Percentiles rank a stretch among this genome's conserved stretches.
phyloP scores from a whole-genome alignment of 2,797 vertebrate species.

The Coregonus sp. region DNA sequence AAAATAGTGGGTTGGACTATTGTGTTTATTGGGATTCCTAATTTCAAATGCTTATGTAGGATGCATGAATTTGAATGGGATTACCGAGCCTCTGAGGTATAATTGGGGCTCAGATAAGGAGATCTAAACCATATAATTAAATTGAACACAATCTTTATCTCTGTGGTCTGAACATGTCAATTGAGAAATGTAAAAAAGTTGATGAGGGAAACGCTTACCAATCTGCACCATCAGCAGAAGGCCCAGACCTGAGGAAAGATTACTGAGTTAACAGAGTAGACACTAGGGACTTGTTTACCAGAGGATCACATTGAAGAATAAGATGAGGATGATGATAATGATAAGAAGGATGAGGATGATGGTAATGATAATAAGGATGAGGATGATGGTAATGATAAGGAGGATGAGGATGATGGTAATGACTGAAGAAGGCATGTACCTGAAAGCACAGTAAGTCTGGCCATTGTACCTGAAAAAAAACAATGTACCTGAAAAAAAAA shows the following conservation, averaged over 20 bases:
- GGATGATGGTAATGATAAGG: neutral
- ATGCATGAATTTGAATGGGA: no score
- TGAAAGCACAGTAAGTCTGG: constrained; percentile 55
- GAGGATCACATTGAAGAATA: constrained; percentile 2
- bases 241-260: constrained; percentile 65
- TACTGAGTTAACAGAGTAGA: neutral
- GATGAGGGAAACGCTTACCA: constrained; percentile 63
- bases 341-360: no score
- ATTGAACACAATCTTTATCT: neutral
- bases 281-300: neutral
- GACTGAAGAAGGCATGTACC: constrained; percentile 49
- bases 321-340: neutral
- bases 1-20: neutral
- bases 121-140: neutral
- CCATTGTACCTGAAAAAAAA: constrained; percentile 56
- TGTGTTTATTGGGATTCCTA: no score
- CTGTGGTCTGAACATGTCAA: neutral
- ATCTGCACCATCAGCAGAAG: constrained; percentile 70
- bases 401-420: neutral
- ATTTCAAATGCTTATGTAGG: no score
- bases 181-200: constrained; percentile 24
- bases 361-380: no score
- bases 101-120: neutral
- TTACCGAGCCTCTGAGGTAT: no score
- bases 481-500: constrained; percentile 10